phyloP scores from a whole-genome alignment of 2,113 vertebrate species.

The Chamaea fasciata region DNA sequence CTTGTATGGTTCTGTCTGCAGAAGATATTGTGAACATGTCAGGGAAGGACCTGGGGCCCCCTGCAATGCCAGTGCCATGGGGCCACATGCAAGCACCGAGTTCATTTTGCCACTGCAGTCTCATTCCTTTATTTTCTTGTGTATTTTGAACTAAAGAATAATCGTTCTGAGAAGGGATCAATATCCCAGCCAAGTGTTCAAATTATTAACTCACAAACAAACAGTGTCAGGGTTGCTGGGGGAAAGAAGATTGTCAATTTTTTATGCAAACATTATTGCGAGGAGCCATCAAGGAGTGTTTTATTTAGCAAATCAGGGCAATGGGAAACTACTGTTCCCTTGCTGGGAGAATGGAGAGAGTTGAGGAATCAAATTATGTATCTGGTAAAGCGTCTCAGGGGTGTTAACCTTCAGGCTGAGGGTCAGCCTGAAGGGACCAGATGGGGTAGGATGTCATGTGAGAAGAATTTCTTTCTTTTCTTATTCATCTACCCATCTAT shows the following conservation, averaged over 20 bases:
- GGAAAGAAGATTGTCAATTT: slow-evolving; percentile 57
- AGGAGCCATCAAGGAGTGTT: slow-evolving; percentile 32
- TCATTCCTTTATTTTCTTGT: background rate
- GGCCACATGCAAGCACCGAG: rapidly evolving
- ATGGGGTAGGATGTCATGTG: background rate
- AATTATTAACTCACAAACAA: slow-evolving; percentile 66
- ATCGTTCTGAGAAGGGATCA: slow-evolving; percentile 21
- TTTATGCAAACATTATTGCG: slow-evolving; percentile 29
- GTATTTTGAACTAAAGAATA: slow-evolving; percentile 23
- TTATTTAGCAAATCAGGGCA: slow-evolving; percentile 43
- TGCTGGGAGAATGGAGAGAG: background rate
- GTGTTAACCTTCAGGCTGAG: background rate
- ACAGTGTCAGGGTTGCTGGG: background rate
- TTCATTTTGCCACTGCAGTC: background rate
- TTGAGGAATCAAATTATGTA: background rate
- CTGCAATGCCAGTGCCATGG: background rate
- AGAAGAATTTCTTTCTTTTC: background rate
- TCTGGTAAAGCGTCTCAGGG: background rate
- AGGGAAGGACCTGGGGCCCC: background rate
- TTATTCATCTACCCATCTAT: background rate
- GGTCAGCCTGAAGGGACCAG: background rate
- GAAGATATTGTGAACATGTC: rapidly evolving
- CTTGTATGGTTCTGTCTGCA: rapidly evolving
- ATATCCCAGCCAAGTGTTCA: slow-evolving; percentile 24
- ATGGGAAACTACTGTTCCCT: background rate